Percentiles rank a stretch among this genome's conserved stretches.
phyloP scores from a whole-genome alignment of 2,113 vertebrate genomes.

The Gymnocephalus cernua region DNA sequence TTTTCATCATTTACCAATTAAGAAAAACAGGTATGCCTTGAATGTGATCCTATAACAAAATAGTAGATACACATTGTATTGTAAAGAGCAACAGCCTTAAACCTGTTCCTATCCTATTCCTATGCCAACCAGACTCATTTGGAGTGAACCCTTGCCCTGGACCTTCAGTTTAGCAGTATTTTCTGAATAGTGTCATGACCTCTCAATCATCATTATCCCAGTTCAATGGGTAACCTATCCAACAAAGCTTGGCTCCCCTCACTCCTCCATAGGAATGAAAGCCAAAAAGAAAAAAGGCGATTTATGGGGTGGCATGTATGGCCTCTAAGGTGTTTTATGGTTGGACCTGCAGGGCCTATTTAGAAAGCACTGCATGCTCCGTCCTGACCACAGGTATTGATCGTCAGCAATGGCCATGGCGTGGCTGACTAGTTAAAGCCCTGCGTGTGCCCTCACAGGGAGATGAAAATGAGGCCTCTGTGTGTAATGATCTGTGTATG shows the following conservation, averaged over 20 bases:
- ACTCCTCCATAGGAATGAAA: constrained; percentile 45
- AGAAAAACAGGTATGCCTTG: neutral
- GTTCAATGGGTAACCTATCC: constrained; percentile 35
- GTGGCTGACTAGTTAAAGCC: constrained; percentile 82
- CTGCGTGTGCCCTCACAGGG: constrained; percentile 73
- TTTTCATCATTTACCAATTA: constrained; percentile 10
- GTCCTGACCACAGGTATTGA: constrained; percentile 83
- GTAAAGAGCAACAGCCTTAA: neutral
- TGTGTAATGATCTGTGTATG: constrained; percentile 87
- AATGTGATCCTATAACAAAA: neutral
- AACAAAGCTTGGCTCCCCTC: constrained; percentile 27
- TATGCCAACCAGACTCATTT: constrained; percentile 8
- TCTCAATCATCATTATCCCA: constrained; percentile 46
- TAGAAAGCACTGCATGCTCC: constrained; percentile 75
- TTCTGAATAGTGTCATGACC: constrained; percentile 48
- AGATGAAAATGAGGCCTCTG: constrained; percentile 84
- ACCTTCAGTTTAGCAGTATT: constrained; percentile 33
- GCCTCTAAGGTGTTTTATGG: constrained; percentile 84
- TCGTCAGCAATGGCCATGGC: constrained; percentile 71
- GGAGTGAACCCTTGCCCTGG: constrained; percentile 13
- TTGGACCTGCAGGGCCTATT: constrained; percentile 82
- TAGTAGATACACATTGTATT: neutral
- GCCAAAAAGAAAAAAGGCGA: constrained; percentile 42
- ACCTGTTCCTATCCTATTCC: neutral
- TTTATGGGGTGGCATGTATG: constrained; percentile 76